Conservation (phyloP, 2,888 invertebrate genomes). For the Euclidia mi region DNA sequence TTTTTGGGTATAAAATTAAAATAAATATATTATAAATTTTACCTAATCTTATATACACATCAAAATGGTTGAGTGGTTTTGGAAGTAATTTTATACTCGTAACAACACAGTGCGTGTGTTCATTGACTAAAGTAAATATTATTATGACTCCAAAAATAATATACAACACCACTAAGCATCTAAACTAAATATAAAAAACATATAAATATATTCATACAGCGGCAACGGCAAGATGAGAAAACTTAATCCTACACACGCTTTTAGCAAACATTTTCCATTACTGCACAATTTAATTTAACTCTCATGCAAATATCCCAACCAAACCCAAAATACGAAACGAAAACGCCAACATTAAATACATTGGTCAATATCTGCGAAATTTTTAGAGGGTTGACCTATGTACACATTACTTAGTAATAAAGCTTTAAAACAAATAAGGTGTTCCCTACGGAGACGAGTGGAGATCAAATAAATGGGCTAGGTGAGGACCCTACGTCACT, state of each 20-base stretch:
- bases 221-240: background rate
- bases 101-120: too few species aligned
- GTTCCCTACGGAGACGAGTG: slow-evolving; percentile 68
- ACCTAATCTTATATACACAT: too few species aligned
- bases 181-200: too few species aligned
- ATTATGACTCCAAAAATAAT: too few species aligned
- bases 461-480: slow-evolving; percentile 79
- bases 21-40: too few species aligned
- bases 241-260: slow-evolving; percentile 1
- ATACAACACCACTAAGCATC: too few species aligned
- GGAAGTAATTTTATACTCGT: too few species aligned
- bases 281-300: slow-evolving; percentile 13
- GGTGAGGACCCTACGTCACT: slow-evolving; percentile 81
- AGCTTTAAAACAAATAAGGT: slow-evolving; percentile 89
- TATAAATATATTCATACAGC: too few species aligned
- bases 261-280: slow-evolving; percentile 16
- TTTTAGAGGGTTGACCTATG: slow-evolving; percentile 89
- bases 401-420: slow-evolving; percentile 90
- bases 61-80: too few species aligned
- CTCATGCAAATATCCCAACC: slow-evolving; percentile 15
- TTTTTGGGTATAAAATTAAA: too few species aligned
- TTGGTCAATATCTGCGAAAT: slow-evolving; percentile 82
- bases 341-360: slow-evolving; percentile 77
- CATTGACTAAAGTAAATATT: too few species aligned
- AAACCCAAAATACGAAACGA: slow-evolving; percentile 34